phyloP scores from a whole-genome alignment of 2,888 invertebrate genomes.

The Antheraea assamensis region DNA sequence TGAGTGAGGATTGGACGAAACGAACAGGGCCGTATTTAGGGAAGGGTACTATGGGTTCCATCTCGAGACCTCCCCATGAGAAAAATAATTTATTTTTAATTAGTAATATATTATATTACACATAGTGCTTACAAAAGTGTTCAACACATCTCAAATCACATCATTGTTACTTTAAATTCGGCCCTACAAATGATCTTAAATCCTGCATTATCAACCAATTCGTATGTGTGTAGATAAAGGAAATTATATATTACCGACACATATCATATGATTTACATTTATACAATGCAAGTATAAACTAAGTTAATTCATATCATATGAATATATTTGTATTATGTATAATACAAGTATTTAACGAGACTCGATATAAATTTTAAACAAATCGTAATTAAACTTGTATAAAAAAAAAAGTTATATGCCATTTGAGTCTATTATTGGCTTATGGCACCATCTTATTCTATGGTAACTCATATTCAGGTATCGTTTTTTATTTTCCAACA shows the following conservation, averaged over 20 bases:
- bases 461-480: constrained; percentile 77
- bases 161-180: no score
- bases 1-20: no score
- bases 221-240: not conserved
- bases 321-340: not conserved
- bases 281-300: not conserved
- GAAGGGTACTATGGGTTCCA: no score
- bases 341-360: not conserved
- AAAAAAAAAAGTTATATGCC: constrained; percentile 28
- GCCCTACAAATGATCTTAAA: no score
- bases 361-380: not conserved
- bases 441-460: constrained; percentile 79
- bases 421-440: constrained; percentile 42
- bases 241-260: not conserved
- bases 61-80: no score
- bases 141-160: no score
- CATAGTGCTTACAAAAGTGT: no score
- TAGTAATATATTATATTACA: not conserved
- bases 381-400: not conserved
- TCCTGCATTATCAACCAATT: not conserved
- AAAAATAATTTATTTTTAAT: not conserved
- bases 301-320: not conserved
- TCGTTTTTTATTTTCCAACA: constrained; percentile 42
- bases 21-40: no score
- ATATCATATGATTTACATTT: not conserved